Evolutionary conservation across 2,113 vertebrate genomes (phyloP), one percentile per base, ranked within the genome.

Genomic region (Petrocephalus zakoni): DNA sequence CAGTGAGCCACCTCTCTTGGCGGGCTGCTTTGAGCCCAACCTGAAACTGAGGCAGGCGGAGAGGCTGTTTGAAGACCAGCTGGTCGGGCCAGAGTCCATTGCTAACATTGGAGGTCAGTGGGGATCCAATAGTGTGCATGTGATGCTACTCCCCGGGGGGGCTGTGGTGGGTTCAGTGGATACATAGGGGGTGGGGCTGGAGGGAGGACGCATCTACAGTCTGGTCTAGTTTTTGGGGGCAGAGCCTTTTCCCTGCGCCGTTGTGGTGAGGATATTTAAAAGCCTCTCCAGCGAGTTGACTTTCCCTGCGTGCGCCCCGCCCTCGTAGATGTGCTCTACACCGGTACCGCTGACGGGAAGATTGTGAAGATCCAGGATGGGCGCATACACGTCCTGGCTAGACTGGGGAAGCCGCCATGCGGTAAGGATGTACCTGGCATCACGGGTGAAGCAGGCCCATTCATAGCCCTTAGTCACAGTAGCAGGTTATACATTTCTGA

Each of bases 331-430:
- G 97, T 97, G 88, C 85, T 99, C 0, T 99, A 95, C 88, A 95
- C 97, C 55, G 98, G 98, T 72, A 99, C 98, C 72, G 96, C 97
- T 85, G 98, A 99, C 91, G 98, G 98, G 89, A 96, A 94, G 91
- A 96, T 99, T 55, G 34, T 99, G 56, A 99, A 97, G 94, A 95
- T 99, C 92, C 95, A 97, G 89, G 96, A 97, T 88, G 96, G 93
- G 2, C 95, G 96, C 86, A 89, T 97, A 88, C 92, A 95, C 89
- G 96, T 96, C 1, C 53, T 99, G 90, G 94, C 97, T 37, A 95
- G 93, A 86, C 96, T 99, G 42, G 98, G 98, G 22, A 95, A 93
- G 0, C 96, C 92, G 21, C 96, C 97, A 0, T 99, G 98, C 93
- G 97, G 98, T 99, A 94, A 98, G 96, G 92, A 49, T 46, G 17